A percentile compares a stretch with the other conserved stretches of the same genome.
phyloP scores from a whole-genome alignment of 2,113 vertebrate genomes.

The Cheirogaleus medius region DNA sequence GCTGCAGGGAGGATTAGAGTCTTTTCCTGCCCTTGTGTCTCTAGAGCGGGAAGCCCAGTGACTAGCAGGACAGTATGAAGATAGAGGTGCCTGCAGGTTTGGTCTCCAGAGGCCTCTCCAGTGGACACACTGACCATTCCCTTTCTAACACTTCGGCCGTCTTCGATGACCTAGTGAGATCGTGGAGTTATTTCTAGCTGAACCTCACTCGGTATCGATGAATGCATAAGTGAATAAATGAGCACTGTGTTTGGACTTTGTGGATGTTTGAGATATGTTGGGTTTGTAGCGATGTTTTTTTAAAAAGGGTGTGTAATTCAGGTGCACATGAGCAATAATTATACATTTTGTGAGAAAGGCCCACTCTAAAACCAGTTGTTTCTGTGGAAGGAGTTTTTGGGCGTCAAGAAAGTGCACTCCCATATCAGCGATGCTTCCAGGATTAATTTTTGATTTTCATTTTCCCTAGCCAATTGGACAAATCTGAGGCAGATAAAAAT shows the following conservation, averaged over 20 bases:
- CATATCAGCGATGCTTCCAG: not conserved
- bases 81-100: too few species aligned
- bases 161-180: not conserved
- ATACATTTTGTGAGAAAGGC: not conserved
- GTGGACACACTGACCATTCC: not conserved
- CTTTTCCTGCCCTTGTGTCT: not conserved
- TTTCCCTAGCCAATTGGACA: not conserved
- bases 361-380: not conserved
- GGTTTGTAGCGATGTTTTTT: not conserved
- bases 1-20: accelerated
- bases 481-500: not conserved
- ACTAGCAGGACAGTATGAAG: not conserved
- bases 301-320: not conserved
- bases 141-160: not conserved
- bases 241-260: not conserved
- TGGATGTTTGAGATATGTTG: too few species aligned
- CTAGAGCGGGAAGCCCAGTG: not conserved
- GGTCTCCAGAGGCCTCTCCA: not conserved
- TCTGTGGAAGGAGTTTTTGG: not conserved
- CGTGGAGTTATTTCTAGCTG: not conserved
- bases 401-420: not conserved
- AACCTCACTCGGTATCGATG: accelerated
- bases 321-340: not conserved
- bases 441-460: not conserved
- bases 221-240: not conserved